A percentile compares a stretch with the other conserved stretches of the same genome.
phyloP scores from a whole-genome alignment of 2,113 vertebrate species.

The Laticauda laticaudata region DNA sequence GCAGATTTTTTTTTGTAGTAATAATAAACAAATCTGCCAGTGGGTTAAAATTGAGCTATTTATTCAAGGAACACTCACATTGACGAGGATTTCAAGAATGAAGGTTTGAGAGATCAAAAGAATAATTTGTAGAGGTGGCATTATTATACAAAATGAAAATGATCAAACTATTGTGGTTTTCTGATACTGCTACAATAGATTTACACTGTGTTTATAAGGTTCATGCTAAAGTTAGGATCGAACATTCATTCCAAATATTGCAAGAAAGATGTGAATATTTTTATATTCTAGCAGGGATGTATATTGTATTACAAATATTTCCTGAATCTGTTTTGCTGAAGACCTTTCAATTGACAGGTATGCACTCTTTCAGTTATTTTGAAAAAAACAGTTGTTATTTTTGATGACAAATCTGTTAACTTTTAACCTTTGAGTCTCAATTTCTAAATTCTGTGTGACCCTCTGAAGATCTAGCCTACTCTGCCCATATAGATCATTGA shows the following conservation, averaged over 20 bases:
- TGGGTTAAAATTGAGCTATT: background rate
- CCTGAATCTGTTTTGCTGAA: background rate
- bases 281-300: background rate
- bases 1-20: background rate
- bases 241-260: background rate
- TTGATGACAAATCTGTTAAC: background rate
- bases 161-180: background rate
- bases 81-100: background rate
- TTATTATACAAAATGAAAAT: constrained; percentile 6
- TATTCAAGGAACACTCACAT: no score
- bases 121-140: constrained; percentile 45
- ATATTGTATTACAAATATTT: background rate
- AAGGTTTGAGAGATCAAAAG: constrained; percentile 3
- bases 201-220: background rate
- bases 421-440: background rate
- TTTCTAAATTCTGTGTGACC: background rate
- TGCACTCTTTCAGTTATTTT: background rate
- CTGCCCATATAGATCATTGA: background rate
- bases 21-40: background rate
- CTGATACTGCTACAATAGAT: background rate
- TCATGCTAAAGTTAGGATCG: background rate
- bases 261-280: background rate
- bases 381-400: constrained; percentile 5
- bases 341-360: background rate
- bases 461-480: background rate